These are phyloP conservation scores for Psittacula derbiana DNA, from an alignment of 2,797 vertebrate species.

Conservation along the genomic window DNA sequence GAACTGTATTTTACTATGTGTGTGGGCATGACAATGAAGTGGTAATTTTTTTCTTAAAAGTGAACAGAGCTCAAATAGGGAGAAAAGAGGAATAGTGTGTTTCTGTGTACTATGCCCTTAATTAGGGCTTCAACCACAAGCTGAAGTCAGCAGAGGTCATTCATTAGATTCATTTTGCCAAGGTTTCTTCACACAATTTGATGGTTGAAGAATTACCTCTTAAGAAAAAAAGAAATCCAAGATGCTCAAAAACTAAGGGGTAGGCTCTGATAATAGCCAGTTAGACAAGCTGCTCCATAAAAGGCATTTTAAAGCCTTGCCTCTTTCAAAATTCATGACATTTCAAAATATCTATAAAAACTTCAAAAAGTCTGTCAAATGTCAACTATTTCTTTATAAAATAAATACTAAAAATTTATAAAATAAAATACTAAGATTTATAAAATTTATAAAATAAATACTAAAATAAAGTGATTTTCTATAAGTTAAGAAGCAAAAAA, in stretches of 20 bases:
- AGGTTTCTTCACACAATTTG: background rate
- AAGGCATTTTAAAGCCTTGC: background rate
- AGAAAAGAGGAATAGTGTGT: background rate
- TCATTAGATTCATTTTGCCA: background rate
- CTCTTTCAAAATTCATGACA: background rate
- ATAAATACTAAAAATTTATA: background rate
- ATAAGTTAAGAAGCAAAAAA: background rate
- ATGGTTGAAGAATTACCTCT: background rate
- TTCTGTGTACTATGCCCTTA: background rate
- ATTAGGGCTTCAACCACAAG: background rate
- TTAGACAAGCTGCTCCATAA: background rate
- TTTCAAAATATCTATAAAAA: background rate
- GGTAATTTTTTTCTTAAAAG: background rate
- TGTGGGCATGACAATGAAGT: background rate
- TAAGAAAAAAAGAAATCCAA: background rate
- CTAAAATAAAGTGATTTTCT: background rate
- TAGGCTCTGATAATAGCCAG: background rate
- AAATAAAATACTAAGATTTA: background rate
- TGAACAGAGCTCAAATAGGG: background rate
- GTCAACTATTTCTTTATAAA: background rate
- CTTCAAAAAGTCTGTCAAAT: background rate
- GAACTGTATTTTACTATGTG: background rate
- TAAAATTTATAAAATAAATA: background rate
- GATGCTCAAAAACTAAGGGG: background rate
- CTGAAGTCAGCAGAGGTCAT: background rate